Evolutionary conservation across 2,797 vertebrate species (phyloP).

Genomic region (Characodon lateralis): DNA sequence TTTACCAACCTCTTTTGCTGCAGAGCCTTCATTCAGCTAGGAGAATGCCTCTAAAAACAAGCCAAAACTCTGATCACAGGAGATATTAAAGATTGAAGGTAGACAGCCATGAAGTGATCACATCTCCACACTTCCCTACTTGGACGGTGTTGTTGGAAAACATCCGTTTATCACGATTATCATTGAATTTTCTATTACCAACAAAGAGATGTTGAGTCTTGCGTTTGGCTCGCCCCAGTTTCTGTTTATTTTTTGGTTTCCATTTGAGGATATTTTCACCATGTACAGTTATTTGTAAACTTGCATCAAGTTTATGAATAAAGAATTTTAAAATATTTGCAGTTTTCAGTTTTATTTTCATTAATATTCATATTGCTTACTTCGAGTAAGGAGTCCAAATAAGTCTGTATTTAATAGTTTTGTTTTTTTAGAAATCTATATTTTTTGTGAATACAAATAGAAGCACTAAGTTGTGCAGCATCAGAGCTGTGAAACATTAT

Average conservation of each 20-base stretch:
- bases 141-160: constrained; percentile 60
- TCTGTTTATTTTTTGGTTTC: constrained; percentile 61
- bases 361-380: background rate
- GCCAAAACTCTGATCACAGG: constrained; percentile 26
- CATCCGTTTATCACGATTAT: constrained; percentile 44
- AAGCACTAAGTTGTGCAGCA: too few relatives aligned
- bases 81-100: constrained; percentile 30
- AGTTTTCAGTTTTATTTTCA: constrained; percentile 22
- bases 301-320: constrained; percentile 99
- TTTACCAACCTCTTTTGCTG: constrained; percentile 3
- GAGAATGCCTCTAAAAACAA: constrained; percentile 35
- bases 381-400: background rate
- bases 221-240: constrained; percentile 62
- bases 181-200: constrained; percentile 53
- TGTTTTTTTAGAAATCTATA: too few relatives aligned
- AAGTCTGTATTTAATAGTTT: too few relatives aligned
- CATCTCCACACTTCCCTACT: constrained; percentile 64
- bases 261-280: constrained; percentile 71
- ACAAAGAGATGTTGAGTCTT: constrained; percentile 49
- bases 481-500: too few relatives aligned
- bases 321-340: constrained; percentile 90
- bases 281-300: constrained; percentile 97
- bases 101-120: constrained; percentile 51
- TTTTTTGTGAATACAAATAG: too few relatives aligned
- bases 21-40: constrained; percentile 21